Base-by-base conservation (phyloP, 2,888 invertebrate species). In the Dryobotodes eremita region DNA sequence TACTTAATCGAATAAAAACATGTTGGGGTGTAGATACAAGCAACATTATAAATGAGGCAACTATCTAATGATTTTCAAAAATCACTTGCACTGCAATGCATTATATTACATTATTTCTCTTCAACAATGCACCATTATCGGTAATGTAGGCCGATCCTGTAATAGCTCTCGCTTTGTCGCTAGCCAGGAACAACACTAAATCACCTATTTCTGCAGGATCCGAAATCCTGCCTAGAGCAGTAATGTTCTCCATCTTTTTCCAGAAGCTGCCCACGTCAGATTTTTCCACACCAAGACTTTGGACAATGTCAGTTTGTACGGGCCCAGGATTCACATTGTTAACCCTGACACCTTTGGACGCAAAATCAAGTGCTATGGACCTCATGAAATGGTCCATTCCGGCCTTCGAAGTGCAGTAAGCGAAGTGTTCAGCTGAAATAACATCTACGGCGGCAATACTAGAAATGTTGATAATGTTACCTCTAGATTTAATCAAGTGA, bases 301-400 rank as follows among this genome's bases (percentile, higher is more conserved):
- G 82, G 4, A 89, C 46, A 46, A 92, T 86, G 50, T 90, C 89
- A 23, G 92, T 90, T 13, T 98, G 91, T 5, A 98, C 98, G 0
- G 99, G 99, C 20, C 99, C 99, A 23, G 99, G 99, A 94, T 98
- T 98, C 0, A 99, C 98, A 69, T 98, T 97, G 94, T 99, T 99
- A 0, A 98, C 98, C 71, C 99, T 96, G 0, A 99, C 98, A 80
- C 98, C 97, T 90, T 98, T 98, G 0, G 97, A 82, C 53, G 98
- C 98, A 65, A 98, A 94, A 88, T 98, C 99, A 55, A 99, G 94
- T 5, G 99, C 99, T 8, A 97, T 96, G 92, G 98, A 98, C 89
- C 98, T 97, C 0, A 99, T 99, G 86, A 99, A 98, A 92, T 99
- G 99, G 95, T 99, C 99, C 20, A 99, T 93, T 6, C 84, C 91